Evolutionary conservation across 2,888 invertebrate species (phyloP), one percentile per base, ranked within the genome.

Genomic region (Chironomus tentans): DNA sequence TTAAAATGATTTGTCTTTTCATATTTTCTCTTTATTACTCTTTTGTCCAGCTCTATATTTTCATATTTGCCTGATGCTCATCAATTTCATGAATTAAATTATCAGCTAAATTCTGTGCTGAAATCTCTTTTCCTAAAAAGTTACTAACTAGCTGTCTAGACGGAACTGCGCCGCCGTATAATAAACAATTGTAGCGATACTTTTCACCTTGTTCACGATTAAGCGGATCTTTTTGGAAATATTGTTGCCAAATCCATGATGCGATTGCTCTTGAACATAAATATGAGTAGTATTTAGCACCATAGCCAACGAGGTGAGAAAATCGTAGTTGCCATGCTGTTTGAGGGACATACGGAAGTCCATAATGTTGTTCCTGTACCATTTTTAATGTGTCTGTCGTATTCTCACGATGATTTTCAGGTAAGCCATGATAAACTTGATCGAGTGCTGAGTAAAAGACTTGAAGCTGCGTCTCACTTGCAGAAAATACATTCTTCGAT

Each of bases 231-330:
- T 84, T 82, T 80, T 90, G 87, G 81, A 98, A 97, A 82, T 92
- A 91, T 21, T 88, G 88, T 81, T 93, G 91, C 98, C 98, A 98
- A 78, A 97, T 94, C 86, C 92, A 91, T 76, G 95, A 93, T 0
- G 98, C 97, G 71, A 97, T 89, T 7, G 97, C 95, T 80, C 94
- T 89, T 0, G 98, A 98, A 81, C 98, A 92, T 78, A 99, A 86
- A 85, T 99, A 99, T 0, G 98, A 93, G 84, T 98, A 99, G 85
- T 99, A 99, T 84, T 97, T 98, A 0, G 98, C 98, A 56, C 99
- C 99, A 84, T 99, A 99, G 1, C 98, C 97, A 4, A 98, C 94
- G 76, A 99, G 86, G 84, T 99, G 99, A 78, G 95, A 93, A 85
- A 99, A 99, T 77, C 98, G 87, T 80, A 95, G 87, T 81, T 98